Base-by-base conservation (phyloP, 1,140 invertebrate genomes). In the Achatina immaculata region DNA sequence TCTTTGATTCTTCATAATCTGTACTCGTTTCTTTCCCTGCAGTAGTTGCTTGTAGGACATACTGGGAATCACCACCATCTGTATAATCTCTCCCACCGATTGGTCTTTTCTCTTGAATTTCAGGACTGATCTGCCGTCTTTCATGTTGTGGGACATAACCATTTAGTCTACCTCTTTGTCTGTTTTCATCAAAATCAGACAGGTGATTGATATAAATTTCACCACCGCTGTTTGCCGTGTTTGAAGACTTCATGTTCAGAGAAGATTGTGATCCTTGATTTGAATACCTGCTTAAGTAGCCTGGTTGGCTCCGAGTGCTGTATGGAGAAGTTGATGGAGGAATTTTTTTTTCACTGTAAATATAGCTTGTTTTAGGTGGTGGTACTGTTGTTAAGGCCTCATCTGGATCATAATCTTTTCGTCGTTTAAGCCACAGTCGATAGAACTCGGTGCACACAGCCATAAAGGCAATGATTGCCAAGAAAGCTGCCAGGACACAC, bases 391-490 rank as follows among this genome's bases (percentile, higher is more conserved):
- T 66, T n/a, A 78, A n/a, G n/a, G 19, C 2, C 6, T 69, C 66
- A 1, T 31, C 14, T 6, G 65, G 40, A 28, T 79, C 66, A 28
- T 51, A 65, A 31, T 14, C 34, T 2, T 24, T 38, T 31, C 36
- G 36, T 45, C 43, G 31, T 43, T 14, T 34, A 9, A 9, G n/a
- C 28, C 77, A 38, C 19, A 45, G 38, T 1, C 77, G 38, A 34
- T 28, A 68, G 19, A 45, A 65, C 66, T 79, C 65, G 4, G 48
- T 16, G 24, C 43, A 55, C 62, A 43, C 34, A 2, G 31, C 21
- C 77, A 79, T 68, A 7, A 31, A 36, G 28, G 77, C 77, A 3
- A 79, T 3, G 38, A 79, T 51, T 7, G 77, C 66, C 28, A 79
- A 28, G 31, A 79, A 71, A 68, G n/a, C 66, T 40, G 77, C 77